Evolutionary conservation across 2,888 invertebrate genomes (phyloP).

Genomic region (Selenia dentaria): DNA sequence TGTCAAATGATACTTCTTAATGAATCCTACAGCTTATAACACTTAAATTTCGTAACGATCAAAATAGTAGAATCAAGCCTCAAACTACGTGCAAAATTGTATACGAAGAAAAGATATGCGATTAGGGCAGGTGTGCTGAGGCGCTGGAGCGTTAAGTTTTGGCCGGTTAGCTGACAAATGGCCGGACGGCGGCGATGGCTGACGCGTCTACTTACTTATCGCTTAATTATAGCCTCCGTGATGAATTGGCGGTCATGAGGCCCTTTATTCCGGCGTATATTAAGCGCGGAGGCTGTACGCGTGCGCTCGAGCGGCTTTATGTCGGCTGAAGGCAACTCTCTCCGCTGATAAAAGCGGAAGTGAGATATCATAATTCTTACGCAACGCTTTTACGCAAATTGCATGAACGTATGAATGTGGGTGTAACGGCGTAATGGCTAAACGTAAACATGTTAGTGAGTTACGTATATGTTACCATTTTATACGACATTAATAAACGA

Average conservation of each 20-base stretch:
- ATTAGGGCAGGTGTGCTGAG: conserved; percentile 10
- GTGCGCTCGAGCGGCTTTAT: neutral
- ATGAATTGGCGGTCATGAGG: conserved; percentile 28
- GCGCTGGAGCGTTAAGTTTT: neutral
- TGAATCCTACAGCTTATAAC: too few species aligned
- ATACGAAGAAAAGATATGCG: conserved; percentile 17
- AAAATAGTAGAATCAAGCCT: neutral
- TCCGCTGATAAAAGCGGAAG: conserved; percentile 14
- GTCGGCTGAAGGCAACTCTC: conserved; percentile 1
- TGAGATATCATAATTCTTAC: conserved; percentile 20
- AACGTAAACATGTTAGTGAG: conserved; percentile 13
- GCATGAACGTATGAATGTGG: conserved; percentile 13
- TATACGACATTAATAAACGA: too few species aligned
- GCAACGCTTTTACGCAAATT: conserved; percentile 19
- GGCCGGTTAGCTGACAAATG: conserved; percentile 15
- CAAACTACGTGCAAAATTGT: conserved; percentile 12
- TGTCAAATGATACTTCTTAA: too few species aligned
- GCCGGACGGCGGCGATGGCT: conserved; percentile 25
- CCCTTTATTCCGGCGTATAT: conserved; percentile 14
- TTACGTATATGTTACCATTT: conserved; percentile 8
- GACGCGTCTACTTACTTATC: conserved; percentile 34
- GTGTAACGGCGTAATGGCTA: conserved; percentile 11
- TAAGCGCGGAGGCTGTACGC: conserved; percentile 1
- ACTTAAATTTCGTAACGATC: neutral
- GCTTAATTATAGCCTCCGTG: conserved; percentile 29